These are phyloP conservation scores for Eleginops maclovinus DNA, from an alignment of 2,113 vertebrate species.

Conservation along the genomic window DNA sequence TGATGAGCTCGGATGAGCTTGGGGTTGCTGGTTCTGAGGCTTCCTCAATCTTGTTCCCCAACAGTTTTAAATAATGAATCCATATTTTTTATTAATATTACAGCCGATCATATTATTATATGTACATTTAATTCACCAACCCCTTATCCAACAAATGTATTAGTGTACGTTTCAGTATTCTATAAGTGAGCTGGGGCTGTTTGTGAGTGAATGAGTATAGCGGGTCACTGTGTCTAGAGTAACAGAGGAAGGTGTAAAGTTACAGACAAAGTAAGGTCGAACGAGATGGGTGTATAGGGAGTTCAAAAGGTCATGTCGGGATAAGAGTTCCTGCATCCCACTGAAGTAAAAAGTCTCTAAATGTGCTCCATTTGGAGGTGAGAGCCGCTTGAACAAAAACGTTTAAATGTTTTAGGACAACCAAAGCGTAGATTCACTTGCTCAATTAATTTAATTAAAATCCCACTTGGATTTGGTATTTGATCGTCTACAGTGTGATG, in stretches of 20 bases:
- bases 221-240: constrained; percentile 37
- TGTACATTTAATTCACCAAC: neutral
- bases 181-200: neutral
- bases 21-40: no score
- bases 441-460: neutral
- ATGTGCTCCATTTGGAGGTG: no score
- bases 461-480: neutral
- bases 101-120: neutral
- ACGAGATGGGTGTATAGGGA: constrained; percentile 16
- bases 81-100: neutral
- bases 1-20: no score
- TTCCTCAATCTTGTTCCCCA: no score
- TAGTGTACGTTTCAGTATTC: neutral
- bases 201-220: constrained; percentile 11
- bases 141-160: neutral
- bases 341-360: neutral
- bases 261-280: constrained; percentile 41
- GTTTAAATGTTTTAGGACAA: neutral
- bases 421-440: neutral
- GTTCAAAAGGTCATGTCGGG: constrained; percentile 50
- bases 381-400: neutral
- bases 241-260: constrained; percentile 47
- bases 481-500: neutral
- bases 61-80: no score
- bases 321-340: neutral